Base-by-base conservation (phyloP, 2,888 invertebrate genomes). In the Auanema sp. region DNA sequence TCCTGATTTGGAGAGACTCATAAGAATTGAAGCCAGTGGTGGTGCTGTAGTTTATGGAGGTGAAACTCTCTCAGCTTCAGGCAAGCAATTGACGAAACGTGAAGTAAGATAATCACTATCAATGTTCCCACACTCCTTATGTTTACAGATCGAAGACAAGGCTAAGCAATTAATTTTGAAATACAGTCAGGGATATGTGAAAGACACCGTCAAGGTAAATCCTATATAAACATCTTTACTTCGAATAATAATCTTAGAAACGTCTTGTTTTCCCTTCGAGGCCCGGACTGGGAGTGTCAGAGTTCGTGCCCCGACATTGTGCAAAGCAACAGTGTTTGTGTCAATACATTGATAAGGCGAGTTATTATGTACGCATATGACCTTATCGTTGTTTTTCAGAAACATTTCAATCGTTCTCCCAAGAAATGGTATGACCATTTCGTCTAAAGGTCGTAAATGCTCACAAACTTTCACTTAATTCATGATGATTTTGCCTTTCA, bases 221-320 rank as follows among this genome's bases (percentile, higher is more conserved):
- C 6, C 23, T 6, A 23, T 21, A 2, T 52, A 24, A 1, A 10
- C 16, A 1, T 23, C n/a, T 52, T 18, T 8, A 16, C 0, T 2
- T 2, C 52, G 18, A 24, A 50, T 57, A 10, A 18, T 12, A 54
- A 24, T 66, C 78, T 55, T 67, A 79, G 79, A 72, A 72, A 16
- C 76, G 77, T 11, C 56, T 83, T 3, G 60, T 76, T 6, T 83
- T 83, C 69, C 81, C 82, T 10, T 70, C 72, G 4, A 68, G 75
- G 16, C 83, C 83, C 3, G 58, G 71, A 3, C 76, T 79, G 47
- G 83, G 83, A 51, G 80, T 80, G 16, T 71, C 71, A 21, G 79
- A 81, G 58, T 78, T 76, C 56, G 52, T 66, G 8, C 83, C 83
- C n/a, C 75, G 77, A 43, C 83, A 83, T 60, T 80, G 80, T 61